Base-by-base conservation (phyloP, 1,140 invertebrate genomes). In the Platyura marginata region DNA sequence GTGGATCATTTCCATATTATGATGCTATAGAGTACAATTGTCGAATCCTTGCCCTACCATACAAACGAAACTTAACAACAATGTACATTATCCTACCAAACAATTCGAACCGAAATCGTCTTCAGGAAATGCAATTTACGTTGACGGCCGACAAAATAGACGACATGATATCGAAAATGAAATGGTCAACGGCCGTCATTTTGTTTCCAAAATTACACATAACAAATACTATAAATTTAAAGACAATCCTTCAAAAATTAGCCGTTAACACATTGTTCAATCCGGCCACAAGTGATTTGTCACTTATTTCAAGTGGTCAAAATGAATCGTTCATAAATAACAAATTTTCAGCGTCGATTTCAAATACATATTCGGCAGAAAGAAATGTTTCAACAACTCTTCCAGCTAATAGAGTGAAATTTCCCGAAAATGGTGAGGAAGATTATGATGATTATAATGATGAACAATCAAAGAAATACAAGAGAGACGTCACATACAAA, bases 1-100 rank as follows among this genome's bases (percentile, higher is more conserved):
- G 63, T 9, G 55, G 59, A 2, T 40, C 46, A 4, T 56, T 50
- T 40, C 58, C 58, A 9, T 60, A 51, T 32, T 51, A 56, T 34
- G 49, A 57, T 44, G 51, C 56, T 19, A 2, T 8, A 1, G 43
- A 54, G 23, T 34, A 52, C 15, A 61, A 65, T 18, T 72, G 68
- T 42, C 67, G 74, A 49, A 74, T 83, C 21, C 51, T 85, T 22
- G 76, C 70, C 3, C 51, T 88, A 2, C 81, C 82, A 0, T 88
- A 87, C 52, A 71, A 75, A 53, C 73, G 71, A 1, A 63, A 66
- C 20, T 57, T 69, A 47, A 66, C 67, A 2, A 69, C 70, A 2
- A 79, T 88, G 75, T 78, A 82, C 41, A 55, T 85, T 1, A 54
- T 87, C 0, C 61, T 82, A 19, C 82, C 83, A 0, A 61, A 57